Base-by-base conservation (phyloP, 2,888 invertebrate genomes). In the Tinea trinotella region DNA sequence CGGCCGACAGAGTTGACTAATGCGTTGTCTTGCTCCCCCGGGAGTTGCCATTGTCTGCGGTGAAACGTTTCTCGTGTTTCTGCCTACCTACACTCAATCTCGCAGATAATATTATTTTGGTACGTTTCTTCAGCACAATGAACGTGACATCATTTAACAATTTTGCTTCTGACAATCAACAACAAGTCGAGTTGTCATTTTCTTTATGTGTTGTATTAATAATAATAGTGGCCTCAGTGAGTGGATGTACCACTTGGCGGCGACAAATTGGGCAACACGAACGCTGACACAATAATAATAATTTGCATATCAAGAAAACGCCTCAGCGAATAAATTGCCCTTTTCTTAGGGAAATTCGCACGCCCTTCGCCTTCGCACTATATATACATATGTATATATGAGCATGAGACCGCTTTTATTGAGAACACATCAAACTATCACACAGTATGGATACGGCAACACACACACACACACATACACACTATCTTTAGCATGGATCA, bases 221-320 rank as follows among this genome's bases (percentile, higher is more conserved):
- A n/a, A n/a, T n/a, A n/a, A n/a, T n/a, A n/a, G n/a, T n/a, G n/a
- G n/a, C n/a, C n/a, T n/a, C n/a, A n/a, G n/a, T n/a, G n/a, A n/a
- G n/a, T n/a, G n/a, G n/a, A n/a, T n/a, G n/a, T n/a, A n/a, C n/a
- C n/a, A n/a, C n/a, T n/a, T n/a, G n/a, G n/a, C n/a, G n/a, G n/a
- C n/a, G n/a, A n/a, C n/a, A n/a, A n/a, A n/a, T n/a, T n/a, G n/a
- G n/a, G n/a, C n/a, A 22, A 24, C 12, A 50, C 24, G 15, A 15
- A 24, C 12, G 24, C 50, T 50, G 13, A 50, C 50, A 24, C 50
- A 24, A 50, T 22, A 50, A 50, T 50, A 50, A 50, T 50, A 22
- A 50, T 50, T 50, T 50, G 50, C 50, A 50, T 50, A 24, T 22
- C 24, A 50, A 50, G 50, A 50, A 50, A 50, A 24, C 50, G 50